These are phyloP conservation scores for Rhogogaster chlorosoma DNA, from an alignment of 2,888 invertebrate genomes.

Conservation along the genomic window DNA sequence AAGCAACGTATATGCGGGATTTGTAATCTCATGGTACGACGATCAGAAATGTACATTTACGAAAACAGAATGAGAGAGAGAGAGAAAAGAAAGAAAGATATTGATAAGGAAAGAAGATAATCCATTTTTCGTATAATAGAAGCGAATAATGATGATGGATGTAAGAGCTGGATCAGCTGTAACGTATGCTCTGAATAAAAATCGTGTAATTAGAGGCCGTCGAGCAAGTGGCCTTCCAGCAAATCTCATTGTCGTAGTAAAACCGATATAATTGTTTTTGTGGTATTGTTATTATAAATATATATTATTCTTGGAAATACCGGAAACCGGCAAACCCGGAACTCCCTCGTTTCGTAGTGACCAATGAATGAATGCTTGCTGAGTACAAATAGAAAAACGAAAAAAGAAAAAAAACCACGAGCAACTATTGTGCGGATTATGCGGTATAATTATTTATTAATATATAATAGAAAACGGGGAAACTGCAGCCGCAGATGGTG, in stretches of 20 bases:
- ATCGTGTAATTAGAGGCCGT: neutral
- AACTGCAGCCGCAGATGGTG: no score
- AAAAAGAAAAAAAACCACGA: neutral
- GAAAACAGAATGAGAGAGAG: no score
- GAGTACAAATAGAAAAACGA: neutral
- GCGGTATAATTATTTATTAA: no score
- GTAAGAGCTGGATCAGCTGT: neutral
- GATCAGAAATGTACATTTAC: no score
- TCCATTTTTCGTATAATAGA: no score
- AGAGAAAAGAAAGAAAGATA: no score
- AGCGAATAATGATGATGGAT: neutral
- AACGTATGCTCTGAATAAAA: neutral
- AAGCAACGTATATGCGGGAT: no score
- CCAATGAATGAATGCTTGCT: neutral
- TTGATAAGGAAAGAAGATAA: no score
- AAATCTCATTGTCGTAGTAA: neutral
- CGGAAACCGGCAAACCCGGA: neutral
- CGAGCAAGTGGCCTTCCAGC: neutral
- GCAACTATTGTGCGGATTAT: no score
- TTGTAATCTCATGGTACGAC: neutral
- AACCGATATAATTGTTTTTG: neutral
- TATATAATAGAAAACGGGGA: no score
- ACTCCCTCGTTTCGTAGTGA: neutral
- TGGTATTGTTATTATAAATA: neutral
- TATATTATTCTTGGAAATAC: neutral